Evolutionary conservation across 2,797 vertebrate species (phyloP), one percentile per base, ranked within the genome.

Genomic region (Hypotaenidia philippensis): DNA sequence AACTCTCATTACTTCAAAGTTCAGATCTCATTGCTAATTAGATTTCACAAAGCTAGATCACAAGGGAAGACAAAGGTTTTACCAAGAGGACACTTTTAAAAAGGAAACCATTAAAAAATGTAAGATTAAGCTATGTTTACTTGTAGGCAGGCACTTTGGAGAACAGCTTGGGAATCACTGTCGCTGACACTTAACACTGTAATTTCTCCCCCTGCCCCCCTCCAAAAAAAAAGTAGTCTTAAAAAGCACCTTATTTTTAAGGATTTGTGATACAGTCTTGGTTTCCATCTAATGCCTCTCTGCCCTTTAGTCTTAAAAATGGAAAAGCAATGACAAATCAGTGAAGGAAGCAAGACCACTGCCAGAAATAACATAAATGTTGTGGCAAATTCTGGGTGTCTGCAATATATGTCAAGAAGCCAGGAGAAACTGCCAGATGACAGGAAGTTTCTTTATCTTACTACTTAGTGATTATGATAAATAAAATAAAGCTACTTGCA

Each of bases 181-280:
- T 34, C 76, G 16, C 74, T 4, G 2, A 53, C 21, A 66, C 50
- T 56, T 29, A 29, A 53, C 6, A 29, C 40, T 21, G 45, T 47
- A 47, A 22, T 26, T 26, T 49, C 23, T 15, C 19, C 10, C 14
- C 14, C 13, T 8, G 17, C 7, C 12, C 4, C 18, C 18, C 18
- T 44, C 41, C 41, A 44, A 44, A 64, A 68, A 68, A 56, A 25
- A 20, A 36, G 8, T 2, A 85, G 36, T 1, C 31, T 81, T 82
- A 31, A 55, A 75, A 63, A 36, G 2, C 0, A 2, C 0, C 8
- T 22, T 10, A 13, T 55, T 59, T 63, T 69, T 23, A 63, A 41
- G 5, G 7, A 53, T 81, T 89, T 5, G 1, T 40, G 17, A 66
- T 32, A 60, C n/a, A 69, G n/a, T 23, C 1, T 59, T 20, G 4